Evolutionary conservation across 2,113 vertebrate genomes (phyloP).

Genomic region (Chroicocephalus ridibundus): DNA sequence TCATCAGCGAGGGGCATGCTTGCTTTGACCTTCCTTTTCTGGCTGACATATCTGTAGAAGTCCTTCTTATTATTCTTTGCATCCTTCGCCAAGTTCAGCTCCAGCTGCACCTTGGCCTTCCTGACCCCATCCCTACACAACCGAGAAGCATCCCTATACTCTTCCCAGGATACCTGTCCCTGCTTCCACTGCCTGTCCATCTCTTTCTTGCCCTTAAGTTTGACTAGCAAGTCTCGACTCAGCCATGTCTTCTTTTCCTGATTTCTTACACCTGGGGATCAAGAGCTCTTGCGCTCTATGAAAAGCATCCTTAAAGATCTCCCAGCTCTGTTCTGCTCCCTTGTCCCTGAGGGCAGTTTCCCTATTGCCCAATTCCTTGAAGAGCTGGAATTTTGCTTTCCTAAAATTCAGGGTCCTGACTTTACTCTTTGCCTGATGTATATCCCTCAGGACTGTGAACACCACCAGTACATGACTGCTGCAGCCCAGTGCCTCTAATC

Average conservation of each 20-base stretch:
- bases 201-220: not conserved
- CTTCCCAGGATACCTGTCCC: not conserved
- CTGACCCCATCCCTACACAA: not conserved
- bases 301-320: not conserved
- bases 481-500: not conserved
- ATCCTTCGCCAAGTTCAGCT: not conserved
- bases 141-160: not conserved
- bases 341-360: not conserved
- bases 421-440: not conserved
- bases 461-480: not conserved
- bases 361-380: not conserved
- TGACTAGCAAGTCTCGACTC: not conserved
- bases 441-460: not conserved
- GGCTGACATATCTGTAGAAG: not conserved
- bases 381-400: not conserved
- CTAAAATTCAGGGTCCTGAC: not conserved
- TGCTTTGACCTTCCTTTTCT: not conserved
- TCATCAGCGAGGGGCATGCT: not conserved
- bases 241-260: not conserved
- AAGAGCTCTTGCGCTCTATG: not conserved
- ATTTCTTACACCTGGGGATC: not conserved
- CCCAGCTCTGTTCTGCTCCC: not conserved
- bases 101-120: not conserved
- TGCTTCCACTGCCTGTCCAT: not conserved
- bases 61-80: not conserved